Percentiles rank a stretch among this genome's conserved stretches.
Conservation (phyloP, 2,797 vertebrate genomes). For the Bradypodion pumilum region DNA sequence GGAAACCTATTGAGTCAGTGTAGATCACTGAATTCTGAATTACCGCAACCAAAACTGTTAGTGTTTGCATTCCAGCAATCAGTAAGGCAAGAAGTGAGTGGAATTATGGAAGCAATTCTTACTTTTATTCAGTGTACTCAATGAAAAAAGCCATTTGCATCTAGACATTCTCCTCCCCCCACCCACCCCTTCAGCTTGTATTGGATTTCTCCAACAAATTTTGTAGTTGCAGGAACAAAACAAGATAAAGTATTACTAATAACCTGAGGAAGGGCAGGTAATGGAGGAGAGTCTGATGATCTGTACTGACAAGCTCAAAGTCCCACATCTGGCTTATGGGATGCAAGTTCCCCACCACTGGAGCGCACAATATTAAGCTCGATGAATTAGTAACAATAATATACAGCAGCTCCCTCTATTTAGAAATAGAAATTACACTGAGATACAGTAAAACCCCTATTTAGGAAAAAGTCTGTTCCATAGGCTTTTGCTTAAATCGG, state of each 20-base stretch:
- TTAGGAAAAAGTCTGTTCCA: no score
- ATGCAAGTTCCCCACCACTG: neutral
- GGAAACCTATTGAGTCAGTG: neutral
- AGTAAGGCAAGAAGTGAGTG: neutral
- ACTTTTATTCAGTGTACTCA: neutral
- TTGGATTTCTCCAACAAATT: neutral
- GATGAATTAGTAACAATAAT: neutral
- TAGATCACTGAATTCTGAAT: neutral
- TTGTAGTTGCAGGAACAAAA: neutral
- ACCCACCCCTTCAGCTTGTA: no score
- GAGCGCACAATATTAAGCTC: neutral
- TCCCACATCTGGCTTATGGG: neutral
- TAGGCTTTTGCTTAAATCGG: no score
- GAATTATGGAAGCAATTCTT: neutral
- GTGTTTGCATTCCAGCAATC: neutral
- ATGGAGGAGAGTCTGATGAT: neutral
- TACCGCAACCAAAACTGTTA: neutral
- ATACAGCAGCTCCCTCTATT: neutral
- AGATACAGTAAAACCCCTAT: no score
- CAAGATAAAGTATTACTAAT: neutral
- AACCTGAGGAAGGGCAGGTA: neutral
- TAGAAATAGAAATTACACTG: neutral
- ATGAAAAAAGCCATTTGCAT: neutral
- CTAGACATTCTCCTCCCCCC: neutral
- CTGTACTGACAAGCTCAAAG: neutral